Percentiles rank a stretch among this genome's conserved stretches.
phyloP scores from a whole-genome alignment of 2,888 invertebrate species.

The Microplitis manilae region DNA sequence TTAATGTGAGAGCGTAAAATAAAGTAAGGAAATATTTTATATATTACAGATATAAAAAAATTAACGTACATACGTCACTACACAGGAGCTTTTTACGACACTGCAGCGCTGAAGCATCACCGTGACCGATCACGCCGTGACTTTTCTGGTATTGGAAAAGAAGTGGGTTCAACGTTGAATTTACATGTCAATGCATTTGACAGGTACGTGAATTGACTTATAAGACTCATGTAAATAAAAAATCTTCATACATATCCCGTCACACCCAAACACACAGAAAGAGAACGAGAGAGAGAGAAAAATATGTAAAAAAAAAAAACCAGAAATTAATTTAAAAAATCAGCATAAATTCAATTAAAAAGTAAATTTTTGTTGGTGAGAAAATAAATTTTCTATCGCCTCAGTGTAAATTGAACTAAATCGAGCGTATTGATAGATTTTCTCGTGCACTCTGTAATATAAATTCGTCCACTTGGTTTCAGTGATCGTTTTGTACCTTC shows the following conservation, averaged over 20 bases:
- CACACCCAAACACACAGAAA: neutral
- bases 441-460: neutral
- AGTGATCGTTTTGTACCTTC: neutral
- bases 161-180: conserved; percentile 53
- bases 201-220: conserved; percentile 53
- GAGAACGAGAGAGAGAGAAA: neutral
- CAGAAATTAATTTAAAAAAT: conserved; percentile 12
- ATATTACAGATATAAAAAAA: conserved; percentile 56
- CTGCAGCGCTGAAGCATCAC: conserved; percentile 55
- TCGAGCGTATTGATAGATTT: conserved; percentile 13
- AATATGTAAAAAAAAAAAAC: neutral
- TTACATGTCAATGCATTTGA: conserved; percentile 59
- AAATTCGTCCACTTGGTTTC: neutral
- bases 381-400: neutral
- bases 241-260: neutral
- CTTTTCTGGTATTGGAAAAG: conserved; percentile 50
- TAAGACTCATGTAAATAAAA: conserved; percentile 8
- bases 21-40: conserved; percentile 7
- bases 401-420: conserved; percentile 11
- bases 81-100: conserved; percentile 59
- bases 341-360: neutral
- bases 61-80: conserved; percentile 58
- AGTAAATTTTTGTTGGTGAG: neutral
- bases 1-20: neutral
- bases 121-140: conserved; percentile 57